Base-by-base conservation (phyloP, 2,113 vertebrate species). In the Calidris pygmaea region DNA sequence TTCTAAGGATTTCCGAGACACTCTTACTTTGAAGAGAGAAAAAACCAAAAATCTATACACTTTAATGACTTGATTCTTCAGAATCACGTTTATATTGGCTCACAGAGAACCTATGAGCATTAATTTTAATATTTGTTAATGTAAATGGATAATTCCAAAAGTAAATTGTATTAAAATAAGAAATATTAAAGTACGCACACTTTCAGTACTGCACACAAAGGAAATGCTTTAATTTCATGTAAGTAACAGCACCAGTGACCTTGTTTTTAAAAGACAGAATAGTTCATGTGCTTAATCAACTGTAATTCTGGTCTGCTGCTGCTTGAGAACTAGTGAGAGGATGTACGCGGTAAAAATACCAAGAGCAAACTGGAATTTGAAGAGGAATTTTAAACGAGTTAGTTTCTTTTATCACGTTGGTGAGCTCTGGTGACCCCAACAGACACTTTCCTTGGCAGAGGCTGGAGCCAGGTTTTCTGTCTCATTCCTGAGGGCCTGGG, bases 381-480 rank as follows among this genome's bases (percentile, higher is more conserved):
- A 82, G 63, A 30, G 10, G 22, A 55, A 43, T 26, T 34, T 53
- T 23, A 63, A 75, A 35, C 14, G 52, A 35, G 12, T 8, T n/a
- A 5, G 12, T 55, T 76, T 59, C 24, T 45, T 62, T 52, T 29
- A 7, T 27, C 21, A 1, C 0, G 0, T 2, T 39, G 41, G 23
- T 32, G 12, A 78, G 32, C 19, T 32, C 19, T 6, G 12, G 35
- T 7, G 30, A 7, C 17, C 37, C 47, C 52, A 43, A 1, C 27
- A 23, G 83, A 14, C 7, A 5, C 32, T 45, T 32, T 21, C 65
- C 23, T 0, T 1, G 22, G 39, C 7, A 75, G 62, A n/a, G 55
- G 47, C 62, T 67, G 89, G 62, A 43, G 47, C 16, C 3, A 4
- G n/a, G 30, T 16, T 43, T 30, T 50, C 29, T 24, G 34, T 5